Percentiles rank a stretch among this genome's conserved stretches.
phyloP scores from a whole-genome alignment of 2,888 invertebrate species.

The Andrena trimmerana region DNA sequence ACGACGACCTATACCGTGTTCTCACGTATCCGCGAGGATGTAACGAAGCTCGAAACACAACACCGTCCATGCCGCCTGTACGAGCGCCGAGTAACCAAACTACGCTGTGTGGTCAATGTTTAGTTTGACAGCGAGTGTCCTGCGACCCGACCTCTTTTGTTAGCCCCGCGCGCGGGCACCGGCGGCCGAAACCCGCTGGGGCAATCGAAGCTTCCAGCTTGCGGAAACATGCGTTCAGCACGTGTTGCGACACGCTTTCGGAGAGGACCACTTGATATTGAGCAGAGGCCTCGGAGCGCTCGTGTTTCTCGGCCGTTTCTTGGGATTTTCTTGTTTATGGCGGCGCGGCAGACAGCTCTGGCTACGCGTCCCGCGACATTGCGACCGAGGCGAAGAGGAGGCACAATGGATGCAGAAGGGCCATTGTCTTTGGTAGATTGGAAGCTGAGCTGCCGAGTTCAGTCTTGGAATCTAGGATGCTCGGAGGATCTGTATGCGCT shows the following conservation, averaged over 20 bases:
- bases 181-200: neutral
- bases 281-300: conserved; percentile 49
- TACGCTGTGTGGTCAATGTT: conserved; percentile 78
- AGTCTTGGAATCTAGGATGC: conserved; percentile 2
- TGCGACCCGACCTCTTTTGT: conserved; percentile 68
- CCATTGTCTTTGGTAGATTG: conserved; percentile 11
- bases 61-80: conserved; percentile 55
- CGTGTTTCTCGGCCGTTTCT: conserved; percentile 46
- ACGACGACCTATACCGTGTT: conserved; percentile 56
- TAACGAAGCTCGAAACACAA: conserved; percentile 75
- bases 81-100: conserved; percentile 18
- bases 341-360: neutral
- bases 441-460: neutral
- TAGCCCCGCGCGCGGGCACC: conserved; percentile 2
- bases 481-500: neutral
- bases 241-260: conserved; percentile 69
- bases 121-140: conserved; percentile 76
- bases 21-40: conserved; percentile 68
- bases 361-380: neutral
- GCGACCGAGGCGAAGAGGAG: neutral
- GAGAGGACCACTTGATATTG: conserved; percentile 49
- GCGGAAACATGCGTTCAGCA: conserved; percentile 77
- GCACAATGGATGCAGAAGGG: neutral
- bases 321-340: conserved; percentile 16
- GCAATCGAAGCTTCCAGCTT: conserved; percentile 53